Evolutionary conservation across 2,113 vertebrate species (phyloP).

Genomic region (Colaptes auratus): DNA sequence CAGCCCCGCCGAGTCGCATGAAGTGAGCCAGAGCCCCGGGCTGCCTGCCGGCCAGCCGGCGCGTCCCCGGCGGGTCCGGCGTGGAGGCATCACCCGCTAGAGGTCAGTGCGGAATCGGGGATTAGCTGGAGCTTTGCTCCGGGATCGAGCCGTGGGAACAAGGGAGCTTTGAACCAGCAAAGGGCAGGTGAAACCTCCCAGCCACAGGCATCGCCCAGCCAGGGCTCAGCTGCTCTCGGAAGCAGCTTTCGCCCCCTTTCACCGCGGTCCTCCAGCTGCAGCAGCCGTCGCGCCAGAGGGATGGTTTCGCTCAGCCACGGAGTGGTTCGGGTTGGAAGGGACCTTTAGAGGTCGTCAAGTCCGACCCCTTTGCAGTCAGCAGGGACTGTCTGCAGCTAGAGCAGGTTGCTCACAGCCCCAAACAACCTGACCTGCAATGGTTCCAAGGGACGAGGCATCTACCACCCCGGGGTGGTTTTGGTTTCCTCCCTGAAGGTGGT

Average conservation of each 20-base stretch:
- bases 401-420: no score
- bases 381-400: no score
- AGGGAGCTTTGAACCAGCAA: background rate
- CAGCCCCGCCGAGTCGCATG: background rate
- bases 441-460: no score
- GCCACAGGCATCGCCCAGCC: rapidly evolving
- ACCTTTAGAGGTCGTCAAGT: no score
- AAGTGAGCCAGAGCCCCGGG: background rate
- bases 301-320: background rate
- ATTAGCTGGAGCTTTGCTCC: background rate
- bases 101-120: constrained; percentile 61
- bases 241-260: background rate
- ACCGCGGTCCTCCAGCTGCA: background rate
- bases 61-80: background rate
- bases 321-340: background rate
- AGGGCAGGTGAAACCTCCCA: background rate
- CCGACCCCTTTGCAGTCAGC: no score
- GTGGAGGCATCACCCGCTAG: constrained; percentile 29
- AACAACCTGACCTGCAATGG: no score
- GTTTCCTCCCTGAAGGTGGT: rapidly evolving
- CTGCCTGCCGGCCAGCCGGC: background rate
- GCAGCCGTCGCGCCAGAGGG: rapidly evolving
- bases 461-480: no score
- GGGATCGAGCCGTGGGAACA: background rate
- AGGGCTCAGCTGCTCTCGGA: rapidly evolving